phyloP scores from a whole-genome alignment of 2,888 invertebrate species.

The Drosophila rubida region DNA sequence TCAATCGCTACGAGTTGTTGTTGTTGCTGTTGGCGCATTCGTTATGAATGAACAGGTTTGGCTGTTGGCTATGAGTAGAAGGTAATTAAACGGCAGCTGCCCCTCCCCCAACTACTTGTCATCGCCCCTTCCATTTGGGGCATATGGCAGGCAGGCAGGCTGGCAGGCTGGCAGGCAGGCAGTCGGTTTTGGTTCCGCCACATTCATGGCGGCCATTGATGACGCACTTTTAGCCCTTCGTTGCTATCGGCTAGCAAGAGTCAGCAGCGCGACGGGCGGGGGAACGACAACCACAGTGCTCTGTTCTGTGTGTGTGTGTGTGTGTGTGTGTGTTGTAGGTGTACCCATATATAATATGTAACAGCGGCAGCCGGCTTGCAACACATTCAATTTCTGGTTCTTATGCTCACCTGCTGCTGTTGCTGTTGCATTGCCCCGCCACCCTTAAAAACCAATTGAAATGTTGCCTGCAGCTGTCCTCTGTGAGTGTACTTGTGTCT shows the following conservation, averaged over 20 bases:
- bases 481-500: slow-evolving; percentile 11
- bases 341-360: slow-evolving; percentile 4
- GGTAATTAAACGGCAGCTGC: slow-evolving; percentile 62
- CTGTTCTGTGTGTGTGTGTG: slow-evolving; percentile 10
- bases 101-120: neutral
- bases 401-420: slow-evolving; percentile 70
- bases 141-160: slow-evolving; percentile 29
- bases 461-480: slow-evolving; percentile 64
- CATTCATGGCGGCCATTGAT: slow-evolving; percentile 80
- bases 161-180: neutral
- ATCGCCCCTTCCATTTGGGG: slow-evolving; percentile 22
- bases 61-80: slow-evolving; percentile 20
- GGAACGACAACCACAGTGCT: neutral
- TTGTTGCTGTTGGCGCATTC: slow-evolving; percentile 25
- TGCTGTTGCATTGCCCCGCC: slow-evolving; percentile 33
- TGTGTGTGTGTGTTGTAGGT: slow-evolving; percentile 25
- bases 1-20: slow-evolving; percentile 21
- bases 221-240: slow-evolving; percentile 83
- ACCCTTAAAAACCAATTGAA: slow-evolving; percentile 71
- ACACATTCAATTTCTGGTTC: slow-evolving; percentile 55
- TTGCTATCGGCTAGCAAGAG: slow-evolving; percentile 63
- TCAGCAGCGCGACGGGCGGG: slow-evolving; percentile 6
- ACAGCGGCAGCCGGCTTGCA: slow-evolving; percentile 58
- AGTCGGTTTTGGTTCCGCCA: slow-evolving; percentile 50
- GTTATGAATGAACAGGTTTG: slow-evolving; percentile 67